Evolutionary conservation across 2,797 vertebrate species (phyloP).

Genomic region (Coregonus sp.): DNA sequence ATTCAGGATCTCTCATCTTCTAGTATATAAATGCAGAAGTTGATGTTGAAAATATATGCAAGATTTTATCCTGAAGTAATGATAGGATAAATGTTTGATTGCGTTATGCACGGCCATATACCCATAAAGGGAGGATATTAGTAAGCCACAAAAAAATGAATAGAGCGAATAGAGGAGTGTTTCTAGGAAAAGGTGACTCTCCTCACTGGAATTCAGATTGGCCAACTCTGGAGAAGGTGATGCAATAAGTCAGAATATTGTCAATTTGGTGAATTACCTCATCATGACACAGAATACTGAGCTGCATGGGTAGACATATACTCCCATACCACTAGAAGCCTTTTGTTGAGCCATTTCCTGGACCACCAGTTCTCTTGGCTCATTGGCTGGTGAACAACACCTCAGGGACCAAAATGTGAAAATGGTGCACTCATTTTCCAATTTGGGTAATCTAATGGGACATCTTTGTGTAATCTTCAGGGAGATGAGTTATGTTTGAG

Average conservation of each 20-base stretch:
- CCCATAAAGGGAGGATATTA: too few species aligned
- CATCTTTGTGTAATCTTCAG: background rate
- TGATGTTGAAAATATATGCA: background rate
- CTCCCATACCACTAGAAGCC: slow-evolving; percentile 31
- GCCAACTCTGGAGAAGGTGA: slow-evolving; percentile 53
- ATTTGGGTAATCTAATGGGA: background rate
- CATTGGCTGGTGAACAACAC: slow-evolving; percentile 5
- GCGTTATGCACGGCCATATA: too few species aligned
- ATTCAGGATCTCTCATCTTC: slow-evolving; percentile 11
- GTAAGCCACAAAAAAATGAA: slow-evolving; percentile 48
- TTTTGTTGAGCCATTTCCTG: slow-evolving; percentile 22
- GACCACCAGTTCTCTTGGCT: slow-evolving; percentile 11
- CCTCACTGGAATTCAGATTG: slow-evolving; percentile 47
- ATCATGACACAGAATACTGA: slow-evolving; percentile 35
- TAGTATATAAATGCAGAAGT: background rate
- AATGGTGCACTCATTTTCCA: background rate
- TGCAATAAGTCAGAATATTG: slow-evolving; percentile 42
- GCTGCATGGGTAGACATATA: background rate
- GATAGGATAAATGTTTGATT: background rate
- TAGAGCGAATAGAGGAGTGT: too few species aligned
- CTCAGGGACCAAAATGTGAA: background rate
- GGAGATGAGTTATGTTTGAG: slow-evolving; percentile 16
- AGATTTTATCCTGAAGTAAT: background rate
- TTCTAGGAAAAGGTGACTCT: too few species aligned
- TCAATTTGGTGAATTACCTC: slow-evolving; percentile 41